Evolutionary conservation across 2,113 vertebrate species (phyloP), one percentile per base, ranked within the genome.

Genomic region (Cathartes aura): DNA sequence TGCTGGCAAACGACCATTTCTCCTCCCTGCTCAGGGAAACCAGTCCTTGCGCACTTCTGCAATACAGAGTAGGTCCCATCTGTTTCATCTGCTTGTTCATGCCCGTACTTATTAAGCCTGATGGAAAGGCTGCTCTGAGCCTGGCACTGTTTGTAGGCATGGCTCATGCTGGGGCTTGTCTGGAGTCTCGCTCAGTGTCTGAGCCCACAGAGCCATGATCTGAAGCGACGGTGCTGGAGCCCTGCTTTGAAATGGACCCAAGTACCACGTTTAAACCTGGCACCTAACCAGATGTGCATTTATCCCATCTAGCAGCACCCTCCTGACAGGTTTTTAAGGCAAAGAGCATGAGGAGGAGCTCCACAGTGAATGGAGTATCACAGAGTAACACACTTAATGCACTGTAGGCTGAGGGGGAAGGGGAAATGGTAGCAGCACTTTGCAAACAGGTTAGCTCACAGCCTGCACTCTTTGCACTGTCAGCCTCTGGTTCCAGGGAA

Each of bases 191-290:
- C 47, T 84, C 76, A 38, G 11, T 18, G 52, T 72, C 80, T 74
- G 60, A 94, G 63, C 40, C 18, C 60, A 68, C 73, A 79, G 43
- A 93, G 12, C 36, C 34, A 20, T 4, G n/a, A 43, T 87, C 81
- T 89, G 52, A 82, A 50, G 76, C 0, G 2, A 72, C 0, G 8
- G 7, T 4, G 12, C 30, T 75, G 73, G 15, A 82, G 43, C 13
- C 16, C 21, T 74, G 62, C 87, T 94, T 92, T 94, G 91, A 95
- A 96, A 84, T 8, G 34, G 64, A 60, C 81, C 22, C 81, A 91
- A 55, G 52, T 17, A 75, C 20, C 20, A 22, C 87, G n/a, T 40
- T 88, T 71, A 67, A 79, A 87, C 15, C n/a, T 84, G 70, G 60
- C 52, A 9, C 13, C 68, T 47, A 36, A 73, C 7, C 68, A 84